Conservation (phyloP, 2,888 invertebrate genomes). For the Sinodicranocentrus sp. region DNA sequence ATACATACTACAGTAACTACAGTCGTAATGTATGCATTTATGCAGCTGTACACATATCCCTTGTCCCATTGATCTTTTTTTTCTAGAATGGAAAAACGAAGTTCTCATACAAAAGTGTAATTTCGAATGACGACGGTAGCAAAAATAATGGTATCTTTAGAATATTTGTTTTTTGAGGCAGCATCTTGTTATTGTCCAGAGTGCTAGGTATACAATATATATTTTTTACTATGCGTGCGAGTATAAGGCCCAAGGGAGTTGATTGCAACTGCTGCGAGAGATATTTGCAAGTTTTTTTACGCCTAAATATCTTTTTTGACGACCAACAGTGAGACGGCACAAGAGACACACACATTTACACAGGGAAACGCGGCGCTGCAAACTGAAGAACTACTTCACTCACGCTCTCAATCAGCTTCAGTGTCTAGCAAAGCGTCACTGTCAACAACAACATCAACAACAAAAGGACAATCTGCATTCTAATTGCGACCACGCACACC, state of each 20-base stretch:
- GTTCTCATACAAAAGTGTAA: no score
- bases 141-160: neutral
- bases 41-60: neutral
- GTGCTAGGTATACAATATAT: no score
- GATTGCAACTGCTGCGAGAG: neutral
- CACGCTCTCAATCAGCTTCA: neutral
- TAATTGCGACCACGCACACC: neutral
- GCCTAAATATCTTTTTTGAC: neutral
- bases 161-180: neutral
- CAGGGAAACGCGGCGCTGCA: no score
- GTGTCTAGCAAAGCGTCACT: conserved; percentile 16
- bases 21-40: neutral
- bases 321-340: neutral
- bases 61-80: neutral
- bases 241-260: neutral
- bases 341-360: conserved; percentile 7
- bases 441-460: conserved; percentile 30
- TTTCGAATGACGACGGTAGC: neutral
- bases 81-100: no score
- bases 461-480: neutral
- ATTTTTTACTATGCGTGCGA: no score
- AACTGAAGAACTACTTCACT: conserved; percentile 19
- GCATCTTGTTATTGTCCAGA: conserved; percentile 25
- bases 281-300: neutral
- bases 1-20: neutral